Evolutionary conservation across 2,888 invertebrate genomes (phyloP).

Genomic region (Dichetophora obliterata): DNA sequence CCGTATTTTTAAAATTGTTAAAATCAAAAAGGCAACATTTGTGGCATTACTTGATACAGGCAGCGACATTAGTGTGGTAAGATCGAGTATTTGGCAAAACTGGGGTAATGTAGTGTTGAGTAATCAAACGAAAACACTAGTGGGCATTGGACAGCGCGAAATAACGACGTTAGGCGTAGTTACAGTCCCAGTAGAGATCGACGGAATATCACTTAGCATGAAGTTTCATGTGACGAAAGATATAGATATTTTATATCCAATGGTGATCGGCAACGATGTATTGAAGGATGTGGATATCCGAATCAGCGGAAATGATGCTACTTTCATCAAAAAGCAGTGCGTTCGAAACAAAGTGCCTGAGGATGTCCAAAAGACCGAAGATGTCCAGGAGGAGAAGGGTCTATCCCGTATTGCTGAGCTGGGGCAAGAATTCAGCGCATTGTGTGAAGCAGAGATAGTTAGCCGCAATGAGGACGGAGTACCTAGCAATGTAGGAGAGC

Average conservation of each 20-base stretch:
- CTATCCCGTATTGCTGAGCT: neutral
- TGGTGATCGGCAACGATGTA: conserved; percentile 44
- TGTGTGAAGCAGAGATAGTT: conserved; percentile 16
- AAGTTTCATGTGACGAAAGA: conserved; percentile 40
- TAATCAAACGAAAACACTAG: too few relatives aligned
- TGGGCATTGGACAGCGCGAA: conserved; percentile 40
- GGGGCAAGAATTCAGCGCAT: conserved; percentile 25
- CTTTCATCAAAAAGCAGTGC: conserved; percentile 21
- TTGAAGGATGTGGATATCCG: conserved; percentile 38
- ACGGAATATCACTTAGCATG: conserved; percentile 30
- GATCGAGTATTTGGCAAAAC: conserved; percentile 37
- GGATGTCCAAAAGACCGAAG: too few relatives aligned
- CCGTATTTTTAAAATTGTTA: conserved; percentile 20
- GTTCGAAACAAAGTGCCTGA: neutral
- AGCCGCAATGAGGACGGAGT: neutral
- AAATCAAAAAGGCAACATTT: conserved; percentile 20
- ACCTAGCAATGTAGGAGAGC: neutral
- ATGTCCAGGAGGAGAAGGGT: too few relatives aligned
- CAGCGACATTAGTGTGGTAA: conserved; percentile 37
- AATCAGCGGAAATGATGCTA: conserved; percentile 35
- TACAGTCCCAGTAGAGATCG: conserved; percentile 21
- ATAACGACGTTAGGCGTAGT: conserved; percentile 41
- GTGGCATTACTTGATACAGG: conserved; percentile 37
- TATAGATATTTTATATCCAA: conserved; percentile 39
- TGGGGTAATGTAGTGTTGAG: conserved; percentile 20